phyloP scores from a whole-genome alignment of 2,113 vertebrate genomes.

The Bubalus kerabau region DNA sequence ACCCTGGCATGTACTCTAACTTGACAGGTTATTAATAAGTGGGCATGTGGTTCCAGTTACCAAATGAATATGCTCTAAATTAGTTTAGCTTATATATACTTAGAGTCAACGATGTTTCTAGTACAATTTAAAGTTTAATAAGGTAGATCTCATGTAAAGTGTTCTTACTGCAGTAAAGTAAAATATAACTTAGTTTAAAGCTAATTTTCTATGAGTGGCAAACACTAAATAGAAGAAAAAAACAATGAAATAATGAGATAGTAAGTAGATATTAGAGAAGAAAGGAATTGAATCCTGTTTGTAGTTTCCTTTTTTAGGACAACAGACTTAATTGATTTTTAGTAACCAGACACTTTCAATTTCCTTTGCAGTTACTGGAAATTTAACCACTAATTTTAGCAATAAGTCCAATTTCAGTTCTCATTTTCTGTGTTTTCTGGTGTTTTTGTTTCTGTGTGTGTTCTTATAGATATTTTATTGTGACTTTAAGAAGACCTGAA shows the following conservation, averaged over 20 bases:
- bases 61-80: background rate
- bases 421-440: background rate
- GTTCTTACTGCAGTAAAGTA: background rate
- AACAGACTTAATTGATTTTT: background rate
- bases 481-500: background rate
- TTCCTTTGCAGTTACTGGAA: background rate
- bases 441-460: background rate
- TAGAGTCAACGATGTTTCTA: background rate
- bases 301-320: background rate
- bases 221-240: background rate
- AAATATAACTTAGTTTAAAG: background rate
- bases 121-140: background rate
- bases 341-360: background rate
- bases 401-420: background rate
- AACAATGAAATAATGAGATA: background rate
- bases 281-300: background rate
- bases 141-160: background rate
- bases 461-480: background rate
- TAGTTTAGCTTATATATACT: background rate
- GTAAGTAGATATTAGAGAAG: background rate
- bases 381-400: background rate
- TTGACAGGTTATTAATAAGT: background rate
- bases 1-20: fast-evolving
- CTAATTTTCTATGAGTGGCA: background rate
- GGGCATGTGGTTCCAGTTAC: background rate